These are phyloP conservation scores for Chloroceryle amazona DNA, from an alignment of 2,797 vertebrate genomes.

Conservation along the genomic window DNA sequence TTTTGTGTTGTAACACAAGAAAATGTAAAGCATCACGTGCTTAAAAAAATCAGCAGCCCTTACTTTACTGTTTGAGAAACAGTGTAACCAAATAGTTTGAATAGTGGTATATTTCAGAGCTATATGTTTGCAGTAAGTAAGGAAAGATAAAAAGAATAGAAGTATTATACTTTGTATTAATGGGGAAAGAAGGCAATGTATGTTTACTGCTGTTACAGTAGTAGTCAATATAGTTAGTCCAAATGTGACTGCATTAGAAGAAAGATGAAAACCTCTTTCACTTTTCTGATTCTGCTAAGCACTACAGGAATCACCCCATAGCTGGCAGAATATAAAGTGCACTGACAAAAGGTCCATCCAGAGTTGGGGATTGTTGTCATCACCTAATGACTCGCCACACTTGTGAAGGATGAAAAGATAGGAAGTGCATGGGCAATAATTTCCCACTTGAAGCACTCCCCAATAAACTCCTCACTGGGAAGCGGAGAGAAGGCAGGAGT, in stretches of 20 bases:
- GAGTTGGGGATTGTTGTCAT: not conserved
- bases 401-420: not conserved
- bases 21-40: not conserved
- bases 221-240: not conserved
- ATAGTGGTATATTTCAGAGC: not conserved
- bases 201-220: not conserved
- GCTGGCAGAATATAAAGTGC: not conserved
- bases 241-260: not conserved
- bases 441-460: not conserved
- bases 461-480: not conserved
- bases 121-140: not conserved
- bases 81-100: not conserved
- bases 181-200: not conserved
- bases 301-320: not conserved
- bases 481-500: not conserved
- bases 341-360: not conserved
- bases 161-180: not conserved
- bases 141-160: not conserved
- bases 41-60: not conserved
- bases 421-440: not conserved
- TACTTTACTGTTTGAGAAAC: not conserved
- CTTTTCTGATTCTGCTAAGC: not conserved
- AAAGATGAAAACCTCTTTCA: not conserved
- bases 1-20: not conserved
- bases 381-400: not conserved